phyloP scores from a whole-genome alignment of 1,140 invertebrate species.

The Vanessa tameamea region DNA sequence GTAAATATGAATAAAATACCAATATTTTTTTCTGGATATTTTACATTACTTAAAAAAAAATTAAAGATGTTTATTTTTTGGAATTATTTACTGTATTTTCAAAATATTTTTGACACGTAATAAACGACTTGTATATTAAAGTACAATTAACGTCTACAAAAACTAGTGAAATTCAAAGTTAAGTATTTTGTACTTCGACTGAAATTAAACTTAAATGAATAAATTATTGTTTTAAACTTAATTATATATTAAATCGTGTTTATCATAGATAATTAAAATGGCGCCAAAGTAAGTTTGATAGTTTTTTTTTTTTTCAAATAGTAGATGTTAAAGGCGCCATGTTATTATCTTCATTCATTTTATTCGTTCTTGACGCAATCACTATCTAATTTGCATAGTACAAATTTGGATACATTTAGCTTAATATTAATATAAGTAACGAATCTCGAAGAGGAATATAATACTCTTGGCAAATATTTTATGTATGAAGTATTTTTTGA shows the following conservation, averaged over 20 bases:
- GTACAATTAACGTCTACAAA: background rate
- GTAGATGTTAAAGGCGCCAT: background rate
- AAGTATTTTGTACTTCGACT: background rate
- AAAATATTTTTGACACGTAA: background rate
- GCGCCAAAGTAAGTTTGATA: conserved; percentile 1
- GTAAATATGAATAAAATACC: background rate
- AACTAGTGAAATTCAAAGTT: background rate
- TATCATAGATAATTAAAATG: conserved; percentile 5
- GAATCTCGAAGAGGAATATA: background rate
- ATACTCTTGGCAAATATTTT: too few species aligned
- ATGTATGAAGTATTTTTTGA: background rate
- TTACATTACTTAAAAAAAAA: background rate
- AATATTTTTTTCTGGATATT: background rate
- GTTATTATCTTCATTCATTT: background rate
- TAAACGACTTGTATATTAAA: background rate
- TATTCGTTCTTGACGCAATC: conserved; percentile 2
- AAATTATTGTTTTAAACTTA: background rate
- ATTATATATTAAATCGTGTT: background rate
- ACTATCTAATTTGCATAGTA: conserved; percentile 52
- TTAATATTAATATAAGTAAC: conserved; percentile 18
- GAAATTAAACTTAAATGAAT: background rate
- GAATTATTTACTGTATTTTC: conserved; percentile 12
- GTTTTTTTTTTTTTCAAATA: background rate
- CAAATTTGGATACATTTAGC: conserved; percentile 46
- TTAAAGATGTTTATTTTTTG: conserved; percentile 5